A percentile compares a stretch with the other conserved stretches of the same genome.
Evolutionary conservation across 2,797 vertebrate genomes (phyloP).

Genomic region (Gadopsis marmoratus): DNA sequence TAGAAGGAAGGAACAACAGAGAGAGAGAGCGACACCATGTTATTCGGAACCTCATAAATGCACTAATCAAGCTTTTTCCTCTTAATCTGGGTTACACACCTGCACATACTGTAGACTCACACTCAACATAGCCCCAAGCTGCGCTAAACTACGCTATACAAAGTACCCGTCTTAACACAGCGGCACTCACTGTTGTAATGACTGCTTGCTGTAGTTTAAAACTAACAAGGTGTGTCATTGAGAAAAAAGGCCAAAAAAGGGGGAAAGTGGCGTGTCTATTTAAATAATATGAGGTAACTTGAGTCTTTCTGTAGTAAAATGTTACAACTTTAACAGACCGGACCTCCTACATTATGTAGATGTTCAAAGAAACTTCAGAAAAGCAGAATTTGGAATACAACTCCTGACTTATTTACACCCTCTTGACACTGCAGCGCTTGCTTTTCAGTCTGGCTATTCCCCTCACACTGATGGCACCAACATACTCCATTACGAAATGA

Average conservation of each 20-base stretch:
- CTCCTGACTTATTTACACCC: constrained; percentile 67
- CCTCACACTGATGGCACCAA: constrained; percentile 39
- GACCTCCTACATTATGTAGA: constrained; percentile 32
- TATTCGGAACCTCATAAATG: not conserved
- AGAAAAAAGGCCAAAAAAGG: not conserved
- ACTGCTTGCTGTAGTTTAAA: not conserved
- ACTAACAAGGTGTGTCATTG: not conserved
- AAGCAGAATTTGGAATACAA: constrained; percentile 45
- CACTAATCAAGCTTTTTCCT: not conserved
- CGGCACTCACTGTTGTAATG: not conserved
- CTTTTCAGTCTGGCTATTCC: constrained; percentile 44
- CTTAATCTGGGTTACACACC: constrained; percentile 21
- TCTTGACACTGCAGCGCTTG: constrained; percentile 48
- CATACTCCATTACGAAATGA: constrained; percentile 75
- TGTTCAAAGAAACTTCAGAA: constrained; percentile 54
- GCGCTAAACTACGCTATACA: not conserved
- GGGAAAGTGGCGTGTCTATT: not conserved
- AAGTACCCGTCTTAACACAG: not conserved
- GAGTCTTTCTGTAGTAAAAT: constrained; percentile 39
- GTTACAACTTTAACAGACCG: constrained; percentile 28
- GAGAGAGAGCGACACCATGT: not conserved
- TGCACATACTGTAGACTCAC: not conserved
- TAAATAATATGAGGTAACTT: constrained; percentile 30
- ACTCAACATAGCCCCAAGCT: not conserved
- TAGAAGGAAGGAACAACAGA: constrained; percentile 61